Percentiles rank a stretch among this genome's conserved stretches.
Evolutionary conservation across 2,113 vertebrate genomes (phyloP).

Genomic region (Corythoichthys haematopterus): DNA sequence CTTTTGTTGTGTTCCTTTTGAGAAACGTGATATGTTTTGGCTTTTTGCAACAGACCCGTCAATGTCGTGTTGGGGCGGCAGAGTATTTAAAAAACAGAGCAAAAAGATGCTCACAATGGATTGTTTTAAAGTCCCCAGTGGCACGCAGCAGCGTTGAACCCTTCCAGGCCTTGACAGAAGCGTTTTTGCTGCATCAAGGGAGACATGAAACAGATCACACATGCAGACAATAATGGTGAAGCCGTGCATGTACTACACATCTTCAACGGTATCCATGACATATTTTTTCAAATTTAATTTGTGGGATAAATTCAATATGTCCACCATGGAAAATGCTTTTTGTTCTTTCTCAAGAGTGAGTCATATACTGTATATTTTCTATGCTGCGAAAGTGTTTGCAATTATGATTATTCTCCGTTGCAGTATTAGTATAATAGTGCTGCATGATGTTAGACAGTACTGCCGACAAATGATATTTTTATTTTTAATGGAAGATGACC

Average conservation of each 20-base stretch:
- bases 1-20: slow-evolving; percentile 1
- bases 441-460: not conserved
- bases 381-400: no score
- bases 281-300: not conserved
- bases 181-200: slow-evolving; percentile 28
- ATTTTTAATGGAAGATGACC: not conserved
- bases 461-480: not conserved
- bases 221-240: not conserved
- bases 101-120: not conserved
- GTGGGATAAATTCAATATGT: not conserved
- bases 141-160: slow-evolving; percentile 31
- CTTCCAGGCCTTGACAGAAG: slow-evolving; percentile 24
- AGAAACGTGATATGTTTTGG: not conserved
- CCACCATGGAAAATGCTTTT: not conserved
- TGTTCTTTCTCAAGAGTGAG: not conserved
- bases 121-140: slow-evolving; percentile 48
- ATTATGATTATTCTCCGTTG: not conserved
- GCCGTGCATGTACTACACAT: slow-evolving; percentile 24
- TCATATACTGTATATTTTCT: no score
- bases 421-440: not conserved
- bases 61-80: not conserved
- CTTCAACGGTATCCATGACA: slow-evolving; percentile 27
- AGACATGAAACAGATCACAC: not conserved
- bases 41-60: not conserved
- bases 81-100: not conserved